Base-by-base conservation (phyloP, 2,888 invertebrate genomes). In the Chaetogeoica ovagalla region DNA sequence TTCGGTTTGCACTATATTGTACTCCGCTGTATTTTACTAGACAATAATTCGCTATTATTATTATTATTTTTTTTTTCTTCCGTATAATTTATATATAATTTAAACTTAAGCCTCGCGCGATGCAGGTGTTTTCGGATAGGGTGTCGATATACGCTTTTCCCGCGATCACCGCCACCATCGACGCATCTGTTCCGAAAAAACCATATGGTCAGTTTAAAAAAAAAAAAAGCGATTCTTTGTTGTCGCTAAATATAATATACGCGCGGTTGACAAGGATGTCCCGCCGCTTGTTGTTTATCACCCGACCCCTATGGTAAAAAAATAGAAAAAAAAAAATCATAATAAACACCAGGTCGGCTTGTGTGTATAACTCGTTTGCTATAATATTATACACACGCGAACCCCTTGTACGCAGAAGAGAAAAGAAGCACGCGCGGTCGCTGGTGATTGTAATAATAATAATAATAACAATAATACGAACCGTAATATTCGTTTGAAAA, bases 111-210 rank as follows among this genome's bases (percentile, higher is more conserved):
- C 52, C n/a, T 39, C 66, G 55, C 30, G 55, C 59, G 65, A 55
- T 55, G 55, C 59, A 74, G 62, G 62, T 70, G 62, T 30, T 60
- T 60, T 13, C 48, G 5, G 55, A 13, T n/a, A 9, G 73, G 63
- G 30, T 30, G 30, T 30, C 30, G 30, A 30, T 30, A 30, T 30
- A 71, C 59, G 39, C 65, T 43, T 43, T 9, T 15, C 21, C 13
- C 11, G 17, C 17, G 8, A 39, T 43, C 13, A 23, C 30, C 30
- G 30, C 30, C 30, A 9, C 4, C 75, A 23, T 7, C 43, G 43
- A 43, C 8, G 66, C 75, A 75, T 75, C 75, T 75, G 75, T 66
- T 75, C 21, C n/a, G 6, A 77, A 69, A n/a, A 30, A 77, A 48
- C 76, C 76, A 77, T 43, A 43, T 43, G 43, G 43, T 77, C 69